Base-by-base conservation (phyloP, 92 coral and sea anemone genomes). In the Chrysogorgia sp. region DNA sequence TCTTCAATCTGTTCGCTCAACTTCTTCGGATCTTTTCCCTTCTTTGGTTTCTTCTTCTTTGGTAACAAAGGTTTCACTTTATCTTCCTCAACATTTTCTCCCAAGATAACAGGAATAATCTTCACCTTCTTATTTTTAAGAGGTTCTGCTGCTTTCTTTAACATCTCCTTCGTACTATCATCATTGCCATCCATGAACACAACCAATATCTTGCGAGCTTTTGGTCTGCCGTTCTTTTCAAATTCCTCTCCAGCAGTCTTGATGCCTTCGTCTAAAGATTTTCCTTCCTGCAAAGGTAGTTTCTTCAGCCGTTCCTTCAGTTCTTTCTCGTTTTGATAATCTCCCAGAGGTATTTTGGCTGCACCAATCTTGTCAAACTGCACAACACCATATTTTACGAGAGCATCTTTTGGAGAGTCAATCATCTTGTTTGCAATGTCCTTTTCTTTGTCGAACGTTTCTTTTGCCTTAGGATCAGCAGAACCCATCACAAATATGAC, bases 401-500 rank as follows among this genome's bases (percentile, higher is more conserved):
- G 82, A 5, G 67, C 75, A 43, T 82, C 79, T 55, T 92, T 96
- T 37, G 72, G 81, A 7, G 32, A 20, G 20, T 68, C 87, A 21
- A 83, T 50, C 62, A 83, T 34, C 31, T 79, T 60, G 43, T 83
- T 83, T 20, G 57, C 41, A 0, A 83, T 76, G 41, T 63, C 49
- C 49, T 76, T 76, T 67, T 75, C 81, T 22, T 67, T 76, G 50
- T 58, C 55, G 35, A 83, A 76, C 15, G 74, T 76, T 32, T 34
- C 68, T 55, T 20, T 33, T 43, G 77, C 67, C 22, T 86, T 82
- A 15, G 84, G 67, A n/a, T 90, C 83, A 7, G 91, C 85, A 15
- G 91, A 87, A 37, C 96, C 88, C 60, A 93, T 63, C 14, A 88
- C 86, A 70, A 93, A 93, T 23, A 88, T 89, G 58, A 93, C 59